Evolutionary conservation across 2,888 invertebrate genomes (phyloP).

Genomic region (Beris chalybata): DNA sequence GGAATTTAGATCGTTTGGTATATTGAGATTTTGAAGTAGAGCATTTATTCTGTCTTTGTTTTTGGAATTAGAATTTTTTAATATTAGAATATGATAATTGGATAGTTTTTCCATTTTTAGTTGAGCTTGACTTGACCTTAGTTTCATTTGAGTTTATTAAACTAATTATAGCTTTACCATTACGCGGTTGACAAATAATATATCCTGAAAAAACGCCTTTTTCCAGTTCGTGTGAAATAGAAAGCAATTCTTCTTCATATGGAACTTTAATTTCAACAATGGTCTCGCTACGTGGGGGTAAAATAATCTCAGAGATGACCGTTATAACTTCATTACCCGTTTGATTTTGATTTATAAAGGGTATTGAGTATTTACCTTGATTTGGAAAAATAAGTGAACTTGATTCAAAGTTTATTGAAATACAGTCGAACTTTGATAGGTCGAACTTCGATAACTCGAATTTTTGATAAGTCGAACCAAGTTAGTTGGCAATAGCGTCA

Average conservation of each 20-base stretch:
- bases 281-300: neutral
- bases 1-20: constrained; percentile 39
- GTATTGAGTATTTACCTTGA: neutral
- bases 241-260: neutral
- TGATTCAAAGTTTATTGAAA: neutral
- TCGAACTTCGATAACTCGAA: too few relatives aligned
- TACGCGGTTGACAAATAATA: neutral
- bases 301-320: neutral
- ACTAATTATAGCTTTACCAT: constrained; percentile 1
- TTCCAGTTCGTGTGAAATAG: neutral
- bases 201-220: neutral
- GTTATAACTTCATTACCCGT: neutral
- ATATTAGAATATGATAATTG: neutral
- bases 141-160: neutral
- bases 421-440: too few relatives aligned
- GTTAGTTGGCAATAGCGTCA: too few relatives aligned
- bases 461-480: too few relatives aligned
- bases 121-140: neutral
- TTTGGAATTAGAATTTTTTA: neutral
- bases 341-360: neutral
- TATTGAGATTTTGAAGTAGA: constrained; percentile 19
- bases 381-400: neutral
- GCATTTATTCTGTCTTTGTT: too few relatives aligned
- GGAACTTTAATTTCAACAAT: neutral
- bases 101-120: neutral